These are phyloP conservation scores for Teleogryllus oceanicus DNA, from an alignment of 2,888 invertebrate genomes.

Conservation along the genomic window DNA sequence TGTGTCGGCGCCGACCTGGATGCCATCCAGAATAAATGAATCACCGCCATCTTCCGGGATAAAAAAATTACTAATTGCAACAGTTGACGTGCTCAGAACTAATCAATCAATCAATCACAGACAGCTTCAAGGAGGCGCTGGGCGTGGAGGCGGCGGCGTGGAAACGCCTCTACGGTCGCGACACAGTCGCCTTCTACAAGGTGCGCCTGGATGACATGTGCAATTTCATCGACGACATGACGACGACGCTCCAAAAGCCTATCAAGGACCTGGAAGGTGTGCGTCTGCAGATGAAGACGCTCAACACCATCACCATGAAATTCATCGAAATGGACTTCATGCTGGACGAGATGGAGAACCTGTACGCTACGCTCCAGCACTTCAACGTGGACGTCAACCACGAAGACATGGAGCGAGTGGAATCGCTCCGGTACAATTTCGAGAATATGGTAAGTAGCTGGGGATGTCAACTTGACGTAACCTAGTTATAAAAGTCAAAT, in stretches of 20 bases:
- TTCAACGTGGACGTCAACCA: constrained; percentile 66
- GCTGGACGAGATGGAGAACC: constrained; percentile 72
- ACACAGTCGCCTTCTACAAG: constrained; percentile 65
- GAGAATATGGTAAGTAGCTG: constrained; percentile 63
- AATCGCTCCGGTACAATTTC: constrained; percentile 73
- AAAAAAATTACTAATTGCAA: too few relatives aligned
- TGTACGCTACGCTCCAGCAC: constrained; percentile 66
- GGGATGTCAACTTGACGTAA: too few relatives aligned
- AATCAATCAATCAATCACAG: constrained; percentile 37
- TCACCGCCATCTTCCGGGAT: too few relatives aligned
- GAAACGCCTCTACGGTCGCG: constrained; percentile 69
- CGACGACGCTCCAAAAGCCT: constrained; percentile 64
- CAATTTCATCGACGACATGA: constrained; percentile 72
- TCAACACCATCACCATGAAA: constrained; percentile 70
- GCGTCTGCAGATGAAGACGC: constrained; percentile 74
- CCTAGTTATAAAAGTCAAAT: too few relatives aligned
- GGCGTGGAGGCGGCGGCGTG: constrained; percentile 73
- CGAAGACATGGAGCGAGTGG: constrained; percentile 76
- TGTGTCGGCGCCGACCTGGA: too few relatives aligned
- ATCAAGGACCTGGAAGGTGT: constrained; percentile 56
- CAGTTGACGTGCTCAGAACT: too few relatives aligned
- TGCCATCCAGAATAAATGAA: too few relatives aligned
- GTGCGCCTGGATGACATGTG: constrained; percentile 65
- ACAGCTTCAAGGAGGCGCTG: constrained; percentile 49
- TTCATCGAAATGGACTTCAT: constrained; percentile 78